A percentile compares a stretch with the other conserved stretches of the same genome.
Evolutionary conservation across 1,140 invertebrate genomes (phyloP).

Genomic region (Atta cephalotes): DNA sequence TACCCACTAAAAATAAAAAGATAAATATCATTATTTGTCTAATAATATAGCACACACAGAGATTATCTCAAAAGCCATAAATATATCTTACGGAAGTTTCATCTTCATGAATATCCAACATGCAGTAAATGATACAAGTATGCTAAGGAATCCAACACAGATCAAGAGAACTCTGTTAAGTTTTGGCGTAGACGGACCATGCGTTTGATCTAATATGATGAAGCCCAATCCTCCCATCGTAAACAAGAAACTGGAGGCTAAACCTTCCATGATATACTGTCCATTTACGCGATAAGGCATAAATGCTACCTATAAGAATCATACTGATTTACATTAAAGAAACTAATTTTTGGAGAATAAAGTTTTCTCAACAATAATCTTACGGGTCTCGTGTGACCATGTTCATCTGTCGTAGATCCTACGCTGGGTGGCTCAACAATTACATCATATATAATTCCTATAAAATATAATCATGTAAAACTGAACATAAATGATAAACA

Average conservation of each 20-base stretch:
- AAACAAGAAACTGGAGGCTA: constrained; percentile 98
- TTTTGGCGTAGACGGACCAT: constrained; percentile 96
- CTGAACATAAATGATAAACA: constrained; percentile 17
- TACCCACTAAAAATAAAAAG: constrained; percentile 84
- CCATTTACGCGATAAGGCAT: constrained; percentile 99
- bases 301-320: constrained; percentile 93
- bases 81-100: constrained; percentile 94
- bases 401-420: constrained; percentile 98
- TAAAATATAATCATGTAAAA: constrained; percentile 75
- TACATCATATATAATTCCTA: constrained; percentile 99
- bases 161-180: constrained; percentile 97
- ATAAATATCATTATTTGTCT: constrained; percentile 4
- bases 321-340: constrained; percentile 9
- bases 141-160: constrained; percentile 96
- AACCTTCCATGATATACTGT: constrained; percentile 99
- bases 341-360: not conserved
- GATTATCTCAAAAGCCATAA: not conserved
- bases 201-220: constrained; percentile 97
- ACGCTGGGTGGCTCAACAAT: constrained; percentile 99
- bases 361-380: constrained; percentile 75
- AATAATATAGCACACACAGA: not conserved
- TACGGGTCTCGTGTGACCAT: constrained; percentile 97
- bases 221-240: constrained; percentile 98
- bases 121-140: constrained; percentile 97
- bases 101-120: constrained; percentile 99